These are phyloP conservation scores for Hyles vespertilio DNA, from an alignment of 1,140 invertebrate genomes.

Conservation along the genomic window DNA sequence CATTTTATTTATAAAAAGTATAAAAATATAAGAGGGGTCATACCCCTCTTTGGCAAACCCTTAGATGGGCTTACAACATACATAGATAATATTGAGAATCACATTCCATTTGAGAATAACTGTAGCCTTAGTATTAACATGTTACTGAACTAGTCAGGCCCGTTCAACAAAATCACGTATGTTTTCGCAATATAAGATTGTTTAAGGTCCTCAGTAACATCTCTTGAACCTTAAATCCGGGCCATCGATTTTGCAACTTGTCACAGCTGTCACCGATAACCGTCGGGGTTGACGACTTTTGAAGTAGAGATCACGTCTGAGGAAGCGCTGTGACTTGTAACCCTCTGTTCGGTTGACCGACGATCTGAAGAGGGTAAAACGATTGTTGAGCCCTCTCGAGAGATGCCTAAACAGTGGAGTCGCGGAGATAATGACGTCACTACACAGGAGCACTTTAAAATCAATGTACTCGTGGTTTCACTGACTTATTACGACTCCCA, in stretches of 20 bases:
- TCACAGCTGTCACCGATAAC: constrained; percentile 16
- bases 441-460: constrained; percentile 4
- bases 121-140: too few species aligned
- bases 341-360: constrained; percentile 16
- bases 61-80: too few species aligned
- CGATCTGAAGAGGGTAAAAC: constrained; percentile 17
- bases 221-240: neutral
- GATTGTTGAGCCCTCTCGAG: constrained; percentile 8
- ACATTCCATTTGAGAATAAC: too few species aligned
- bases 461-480: constrained; percentile 4
- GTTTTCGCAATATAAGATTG: too few species aligned
- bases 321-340: constrained; percentile 14
- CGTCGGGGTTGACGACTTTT: constrained; percentile 14
- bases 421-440: constrained; percentile 8
- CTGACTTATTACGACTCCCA: constrained; percentile 7
- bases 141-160: too few species aligned
- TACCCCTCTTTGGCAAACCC: too few species aligned
- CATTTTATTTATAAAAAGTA: too few species aligned
- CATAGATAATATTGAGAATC: too few species aligned
- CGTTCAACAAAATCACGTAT: too few species aligned
- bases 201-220: too few species aligned
- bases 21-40: too few species aligned
- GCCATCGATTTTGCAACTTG: constrained; percentile 5
- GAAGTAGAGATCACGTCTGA: constrained; percentile 24
- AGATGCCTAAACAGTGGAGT: constrained; percentile 3